These are phyloP conservation scores for Entomobrya proxima DNA, from an alignment of 2,888 invertebrate genomes.

Conservation along the genomic window DNA sequence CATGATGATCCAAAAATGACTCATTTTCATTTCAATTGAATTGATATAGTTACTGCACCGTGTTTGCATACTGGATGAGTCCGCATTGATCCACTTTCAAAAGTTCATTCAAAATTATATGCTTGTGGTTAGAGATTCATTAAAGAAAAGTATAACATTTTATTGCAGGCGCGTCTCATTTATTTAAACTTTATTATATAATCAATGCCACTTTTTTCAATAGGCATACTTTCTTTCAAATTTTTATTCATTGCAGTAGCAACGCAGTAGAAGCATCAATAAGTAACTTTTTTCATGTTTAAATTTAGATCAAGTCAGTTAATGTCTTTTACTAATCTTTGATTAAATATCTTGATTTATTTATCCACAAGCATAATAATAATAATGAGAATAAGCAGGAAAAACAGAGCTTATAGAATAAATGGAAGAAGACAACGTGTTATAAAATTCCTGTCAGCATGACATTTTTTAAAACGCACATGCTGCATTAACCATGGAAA, in stretches of 20 bases:
- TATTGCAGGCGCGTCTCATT: constrained; percentile 14
- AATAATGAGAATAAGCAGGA: no score
- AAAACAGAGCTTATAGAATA: no score
- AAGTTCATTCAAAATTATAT: constrained; percentile 16
- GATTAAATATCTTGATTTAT: no score
- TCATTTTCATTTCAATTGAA: constrained; percentile 3
- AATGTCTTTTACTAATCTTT: background rate
- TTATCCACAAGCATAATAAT: background rate
- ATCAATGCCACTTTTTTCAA: background rate
- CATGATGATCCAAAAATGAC: constrained; percentile 3
- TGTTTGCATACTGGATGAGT: constrained; percentile 27
- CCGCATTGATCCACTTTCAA: constrained; percentile 38
- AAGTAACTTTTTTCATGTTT: background rate
- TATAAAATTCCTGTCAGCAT: background rate
- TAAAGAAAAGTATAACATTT: background rate
- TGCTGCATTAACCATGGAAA: constrained; percentile 15
- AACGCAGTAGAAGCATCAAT: background rate
- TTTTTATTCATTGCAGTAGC: background rate
- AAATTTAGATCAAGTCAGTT: constrained; percentile 16
- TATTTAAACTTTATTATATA: constrained; percentile 17
- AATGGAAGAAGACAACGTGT: no score
- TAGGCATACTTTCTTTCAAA: background rate
- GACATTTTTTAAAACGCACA: background rate
- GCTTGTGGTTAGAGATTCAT: background rate
- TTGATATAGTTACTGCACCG: background rate